A percentile compares a stretch with the other conserved stretches of the same genome.
Conservation (phyloP, 2,888 invertebrate genomes). For the Tetanocera ferruginea region DNA sequence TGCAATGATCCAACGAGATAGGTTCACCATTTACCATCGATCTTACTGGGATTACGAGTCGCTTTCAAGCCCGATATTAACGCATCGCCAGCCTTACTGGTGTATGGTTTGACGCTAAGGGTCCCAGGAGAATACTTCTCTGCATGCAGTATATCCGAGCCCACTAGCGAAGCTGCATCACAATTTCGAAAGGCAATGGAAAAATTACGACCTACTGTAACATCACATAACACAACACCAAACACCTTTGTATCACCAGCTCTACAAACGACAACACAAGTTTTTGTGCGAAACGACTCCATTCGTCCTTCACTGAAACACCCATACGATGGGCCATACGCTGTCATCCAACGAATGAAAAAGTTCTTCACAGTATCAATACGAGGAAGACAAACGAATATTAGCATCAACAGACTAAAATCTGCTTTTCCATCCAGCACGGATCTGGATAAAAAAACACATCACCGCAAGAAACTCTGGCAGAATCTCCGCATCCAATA, state of each 20-base stretch:
- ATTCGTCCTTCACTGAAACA: slow-evolving; percentile 39
- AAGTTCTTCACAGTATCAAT: slow-evolving; percentile 36
- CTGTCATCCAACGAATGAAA: slow-evolving; percentile 32
- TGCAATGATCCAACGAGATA: slow-evolving; percentile 24
- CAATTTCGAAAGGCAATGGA: slow-evolving; percentile 25
- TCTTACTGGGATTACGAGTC: neutral
- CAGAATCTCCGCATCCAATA: too few relatives aligned
- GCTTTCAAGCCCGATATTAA: too few relatives aligned
- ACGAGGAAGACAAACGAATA: slow-evolving; percentile 31
- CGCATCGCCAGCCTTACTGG: slow-evolving; percentile 25
- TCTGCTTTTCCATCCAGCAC: slow-evolving; percentile 17
- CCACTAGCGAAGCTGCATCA: slow-evolving; percentile 20
- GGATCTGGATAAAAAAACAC: too few relatives aligned
- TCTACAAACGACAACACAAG: too few relatives aligned
- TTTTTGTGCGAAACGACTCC: slow-evolving; percentile 39
- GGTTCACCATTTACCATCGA: slow-evolving; percentile 9
- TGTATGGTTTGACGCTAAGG: slow-evolving; percentile 17
- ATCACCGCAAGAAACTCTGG: too few relatives aligned
- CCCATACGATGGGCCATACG: slow-evolving; percentile 36
- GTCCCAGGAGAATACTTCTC: slow-evolving; percentile 31
- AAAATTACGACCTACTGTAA: too few relatives aligned
- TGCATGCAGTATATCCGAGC: neutral
- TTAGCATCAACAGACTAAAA: slow-evolving; percentile 39
- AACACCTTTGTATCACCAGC: too few relatives aligned
- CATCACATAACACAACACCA: too few relatives aligned